Evolutionary conservation across 2,888 invertebrate species (phyloP).

Genomic region (Pasiphila rectangulata): DNA sequence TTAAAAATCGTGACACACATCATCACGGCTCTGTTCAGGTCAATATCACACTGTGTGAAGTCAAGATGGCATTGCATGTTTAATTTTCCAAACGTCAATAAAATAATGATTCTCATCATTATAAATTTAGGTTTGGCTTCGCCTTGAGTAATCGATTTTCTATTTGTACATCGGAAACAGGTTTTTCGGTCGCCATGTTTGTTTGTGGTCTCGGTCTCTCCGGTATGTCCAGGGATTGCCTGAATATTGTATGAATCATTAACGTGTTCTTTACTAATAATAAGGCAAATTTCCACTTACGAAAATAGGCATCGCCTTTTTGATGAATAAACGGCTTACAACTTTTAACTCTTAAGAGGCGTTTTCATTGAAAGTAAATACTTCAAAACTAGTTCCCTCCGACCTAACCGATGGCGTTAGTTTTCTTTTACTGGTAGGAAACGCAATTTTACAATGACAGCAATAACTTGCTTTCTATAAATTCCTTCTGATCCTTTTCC

Average conservation of each 20-base stretch:
- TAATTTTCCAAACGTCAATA: constrained; percentile 12
- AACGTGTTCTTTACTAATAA: constrained; percentile 1
- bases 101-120: constrained; percentile 21
- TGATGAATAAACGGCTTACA: no score
- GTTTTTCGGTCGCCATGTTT: constrained; percentile 5
- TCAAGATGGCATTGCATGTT: constrained; percentile 30
- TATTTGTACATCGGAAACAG: constrained; percentile 16
- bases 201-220: constrained; percentile 7
- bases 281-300: neutral
- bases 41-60: constrained; percentile 22
- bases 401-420: no score
- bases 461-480: no score
- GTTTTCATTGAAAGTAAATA: no score
- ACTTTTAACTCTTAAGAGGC: no score
- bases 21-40: constrained; percentile 21
- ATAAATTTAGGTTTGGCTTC: constrained; percentile 15
- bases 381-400: no score
- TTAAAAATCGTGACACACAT: constrained; percentile 19
- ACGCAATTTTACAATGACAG: no score
- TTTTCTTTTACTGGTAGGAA: no score
- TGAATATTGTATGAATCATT: constrained; percentile 2
- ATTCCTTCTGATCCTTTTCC: no score
- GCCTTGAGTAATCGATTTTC: constrained; percentile 31
- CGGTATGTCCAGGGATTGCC: constrained; percentile 2
- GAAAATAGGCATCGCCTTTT: no score